phyloP scores from a whole-genome alignment of 2,797 vertebrate genomes.

The Hipposideros larvatus region DNA sequence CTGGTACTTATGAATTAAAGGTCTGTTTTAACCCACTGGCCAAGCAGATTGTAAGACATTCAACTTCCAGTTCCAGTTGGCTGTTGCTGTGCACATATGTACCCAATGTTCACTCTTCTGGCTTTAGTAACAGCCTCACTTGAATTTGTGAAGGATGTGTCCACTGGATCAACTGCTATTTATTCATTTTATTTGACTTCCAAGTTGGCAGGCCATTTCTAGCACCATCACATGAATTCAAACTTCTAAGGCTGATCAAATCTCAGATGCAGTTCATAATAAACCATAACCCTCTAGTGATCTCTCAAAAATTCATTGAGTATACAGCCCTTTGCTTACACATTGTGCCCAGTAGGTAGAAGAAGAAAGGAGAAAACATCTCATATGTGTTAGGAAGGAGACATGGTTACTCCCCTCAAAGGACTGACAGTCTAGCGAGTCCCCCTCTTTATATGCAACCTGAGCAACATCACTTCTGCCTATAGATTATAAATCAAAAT shows the following conservation, averaged over 20 bases:
- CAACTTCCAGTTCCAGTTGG: slow-evolving; percentile 69
- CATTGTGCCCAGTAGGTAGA: not conserved
- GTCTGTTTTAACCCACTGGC: not conserved
- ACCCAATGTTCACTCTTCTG: slow-evolving; percentile 39
- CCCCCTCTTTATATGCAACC: not conserved
- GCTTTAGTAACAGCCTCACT: slow-evolving; percentile 50
- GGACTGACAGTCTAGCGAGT: not conserved
- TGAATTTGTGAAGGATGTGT: slow-evolving; percentile 73
- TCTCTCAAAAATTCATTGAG: not conserved
- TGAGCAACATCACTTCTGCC: not conserved
- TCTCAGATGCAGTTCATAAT: not conserved
- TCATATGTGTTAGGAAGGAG: not conserved
- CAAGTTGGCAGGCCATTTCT: slow-evolving; percentile 37
- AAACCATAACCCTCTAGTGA: not conserved
- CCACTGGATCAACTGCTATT: slow-evolving; percentile 74
- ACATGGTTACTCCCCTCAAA: not conserved
- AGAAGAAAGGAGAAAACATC: not conserved
- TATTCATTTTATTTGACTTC: slow-evolving; percentile 66
- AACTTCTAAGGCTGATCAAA: not conserved
- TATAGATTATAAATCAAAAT: not conserved
- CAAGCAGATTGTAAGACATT: slow-evolving; percentile 67
- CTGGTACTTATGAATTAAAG: not conserved
- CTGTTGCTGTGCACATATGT: slow-evolving; percentile 24
- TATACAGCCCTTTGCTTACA: not conserved
- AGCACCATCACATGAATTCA: not conserved